A percentile compares a stretch with the other conserved stretches of the same genome.
Conservation (phyloP, 1,140 invertebrate genomes). For the Drosophila saltans region DNA sequence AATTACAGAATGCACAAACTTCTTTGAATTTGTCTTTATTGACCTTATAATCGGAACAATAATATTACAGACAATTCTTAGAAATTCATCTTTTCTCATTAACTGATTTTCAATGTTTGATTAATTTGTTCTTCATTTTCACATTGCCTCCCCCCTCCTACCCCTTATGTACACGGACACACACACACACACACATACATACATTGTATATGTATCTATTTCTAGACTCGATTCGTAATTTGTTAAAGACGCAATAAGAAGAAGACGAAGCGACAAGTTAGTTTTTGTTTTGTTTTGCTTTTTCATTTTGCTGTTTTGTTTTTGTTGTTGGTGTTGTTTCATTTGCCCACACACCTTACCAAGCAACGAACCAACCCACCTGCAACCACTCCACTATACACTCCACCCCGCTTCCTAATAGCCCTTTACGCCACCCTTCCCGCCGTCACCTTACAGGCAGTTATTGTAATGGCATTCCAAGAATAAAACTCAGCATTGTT, state of each 20-base stretch:
- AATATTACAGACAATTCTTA: too few species aligned
- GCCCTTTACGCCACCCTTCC: not conserved
- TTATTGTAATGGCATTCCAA: slow-evolving; percentile 66
- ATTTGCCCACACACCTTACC: not conserved
- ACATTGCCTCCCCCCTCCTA: not conserved
- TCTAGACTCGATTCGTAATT: slow-evolving; percentile 13
- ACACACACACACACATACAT: too few species aligned
- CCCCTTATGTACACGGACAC: not conserved
- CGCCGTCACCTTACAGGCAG: slow-evolving; percentile 9
- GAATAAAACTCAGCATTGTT: slow-evolving; percentile 50
- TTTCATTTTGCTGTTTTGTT: too few species aligned
- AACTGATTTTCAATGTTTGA: slow-evolving; percentile 1
- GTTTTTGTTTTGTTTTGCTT: slow-evolving; percentile 1
- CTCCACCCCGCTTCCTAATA: not conserved
- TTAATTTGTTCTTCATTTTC: not conserved
- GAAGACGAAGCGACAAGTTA: slow-evolving; percentile 9
- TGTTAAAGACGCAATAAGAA: slow-evolving; percentile 12
- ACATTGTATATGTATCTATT: not conserved
- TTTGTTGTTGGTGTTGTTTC: not conserved
- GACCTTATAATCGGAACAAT: too few species aligned
- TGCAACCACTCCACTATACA: slow-evolving; percentile 17
- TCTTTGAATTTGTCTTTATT: too few species aligned
- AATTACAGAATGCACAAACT: too few species aligned
- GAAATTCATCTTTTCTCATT: too few species aligned
- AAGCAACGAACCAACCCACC: not conserved